phyloP scores from a whole-genome alignment of 2,888 invertebrate species.

The Carterocephalus palaemon region DNA sequence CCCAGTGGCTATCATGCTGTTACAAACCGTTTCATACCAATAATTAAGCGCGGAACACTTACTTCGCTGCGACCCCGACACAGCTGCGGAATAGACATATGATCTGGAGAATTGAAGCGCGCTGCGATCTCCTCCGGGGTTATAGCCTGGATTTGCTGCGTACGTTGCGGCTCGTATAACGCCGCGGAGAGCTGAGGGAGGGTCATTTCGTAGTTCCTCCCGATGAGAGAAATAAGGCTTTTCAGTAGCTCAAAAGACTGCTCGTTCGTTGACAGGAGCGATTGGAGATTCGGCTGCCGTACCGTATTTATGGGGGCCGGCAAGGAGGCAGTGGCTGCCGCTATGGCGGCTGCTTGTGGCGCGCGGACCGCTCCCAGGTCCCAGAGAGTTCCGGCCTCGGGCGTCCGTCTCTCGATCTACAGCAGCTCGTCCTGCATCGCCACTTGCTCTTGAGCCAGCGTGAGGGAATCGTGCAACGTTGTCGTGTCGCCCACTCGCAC shows the following conservation, averaged over 20 bases:
- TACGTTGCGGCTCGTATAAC: constrained; percentile 53
- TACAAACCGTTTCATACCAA: too few species aligned
- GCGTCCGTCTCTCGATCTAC: constrained; percentile 56
- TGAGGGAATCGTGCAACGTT: constrained; percentile 64
- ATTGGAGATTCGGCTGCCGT: constrained; percentile 65
- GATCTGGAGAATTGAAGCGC: too few species aligned
- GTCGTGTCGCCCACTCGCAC: constrained; percentile 59
- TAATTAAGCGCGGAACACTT: too few species aligned
- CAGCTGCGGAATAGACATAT: too few species aligned
- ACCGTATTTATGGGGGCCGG: constrained; percentile 51
- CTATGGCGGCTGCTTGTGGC: constrained; percentile 59
- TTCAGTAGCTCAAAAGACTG: constrained; percentile 62
- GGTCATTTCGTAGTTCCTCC: constrained; percentile 61
- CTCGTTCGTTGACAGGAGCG: constrained; percentile 66
- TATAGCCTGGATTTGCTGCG: constrained; percentile 52
- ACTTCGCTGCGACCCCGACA: too few species aligned
- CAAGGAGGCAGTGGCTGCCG: constrained; percentile 63
- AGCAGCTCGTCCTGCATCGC: constrained; percentile 60
- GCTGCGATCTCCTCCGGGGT: constrained; percentile 66
- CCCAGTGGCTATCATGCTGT: too few species aligned
- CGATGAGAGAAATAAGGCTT: constrained; percentile 66
- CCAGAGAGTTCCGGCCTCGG: constrained; percentile 65
- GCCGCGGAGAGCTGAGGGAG: constrained; percentile 60
- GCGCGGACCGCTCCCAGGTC: constrained; percentile 66
- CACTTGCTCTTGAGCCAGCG: constrained; percentile 60